Base-by-base conservation (phyloP, 2,113 vertebrate genomes). In the Vanacampus margaritifer region DNA sequence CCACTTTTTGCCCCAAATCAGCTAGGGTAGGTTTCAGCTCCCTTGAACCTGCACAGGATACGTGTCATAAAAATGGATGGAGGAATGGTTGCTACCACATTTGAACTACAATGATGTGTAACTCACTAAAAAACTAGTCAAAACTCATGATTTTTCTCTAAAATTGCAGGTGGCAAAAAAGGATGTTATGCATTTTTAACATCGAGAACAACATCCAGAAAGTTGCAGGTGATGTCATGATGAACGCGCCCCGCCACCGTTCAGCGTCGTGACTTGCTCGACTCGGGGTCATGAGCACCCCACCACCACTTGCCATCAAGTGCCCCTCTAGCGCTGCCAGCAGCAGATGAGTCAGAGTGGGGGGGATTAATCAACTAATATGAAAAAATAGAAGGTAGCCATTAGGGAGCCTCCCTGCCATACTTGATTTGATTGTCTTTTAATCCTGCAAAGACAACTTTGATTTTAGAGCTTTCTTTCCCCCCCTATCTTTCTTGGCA, bases 301-400 rank as follows among this genome's bases (percentile, higher is more conserved):
- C 26, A 6, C 14, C 26, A 16, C 53, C 24, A 14, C 53, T 56
- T n/a, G 8, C 21, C 21, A 3, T 50, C 21, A 14, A 14, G 54
- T 57, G 26, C 54, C 54, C 24, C 53, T 24, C 53, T 32, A 26
- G 14, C 6, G 26, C 54, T 19, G 54, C 54, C 54, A 19, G 54
- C 14, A 32, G 54, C 26, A 57, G 26, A 57, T 57, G 26, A 57
- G 54, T 57, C 54, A 57, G 54, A 57, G n/a, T n/a, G 26, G 26
- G 54, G 54, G 51, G 54, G 24, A 57, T 57, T 57, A 28, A 57
- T 57, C 54, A 57, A 57, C 32, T 57, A 57, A 32, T 28, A 57
- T 57, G 24, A 17, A 17, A 57, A 57, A 57, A 57, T 26, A 28
- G 54, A 57, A 57, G 54, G 26, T 28, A 26, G 54, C 54, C 54